These are phyloP conservation scores for Tragelaphus imberbis DNA, from an alignment of 2,113 vertebrate species.

Conservation along the genomic window DNA sequence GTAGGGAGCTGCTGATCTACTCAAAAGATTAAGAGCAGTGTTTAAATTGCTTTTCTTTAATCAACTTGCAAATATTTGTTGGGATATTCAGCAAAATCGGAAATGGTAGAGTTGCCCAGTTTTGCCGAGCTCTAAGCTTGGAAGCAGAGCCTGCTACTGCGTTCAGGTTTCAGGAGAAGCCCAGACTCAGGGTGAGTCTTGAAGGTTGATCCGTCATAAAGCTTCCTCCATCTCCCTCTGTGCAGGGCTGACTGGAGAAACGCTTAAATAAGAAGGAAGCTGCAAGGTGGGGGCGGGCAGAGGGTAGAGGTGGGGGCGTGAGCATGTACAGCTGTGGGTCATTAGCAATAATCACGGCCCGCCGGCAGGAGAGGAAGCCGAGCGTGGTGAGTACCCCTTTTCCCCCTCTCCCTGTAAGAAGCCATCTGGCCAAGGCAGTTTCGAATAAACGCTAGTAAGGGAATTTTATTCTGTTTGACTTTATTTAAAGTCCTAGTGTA, in stretches of 20 bases:
- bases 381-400: background rate
- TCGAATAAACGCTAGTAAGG: background rate
- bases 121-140: background rate
- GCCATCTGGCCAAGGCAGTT: slow-evolving; percentile 52
- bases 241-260: background rate
- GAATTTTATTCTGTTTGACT: slow-evolving; percentile 37
- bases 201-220: background rate
- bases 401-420: background rate
- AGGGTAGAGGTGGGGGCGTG: background rate
- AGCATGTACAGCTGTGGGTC: slow-evolving; percentile 42
- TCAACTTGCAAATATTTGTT: background rate
- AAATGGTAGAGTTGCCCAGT: background rate
- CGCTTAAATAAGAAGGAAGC: background rate
- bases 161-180: background rate
- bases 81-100: background rate
- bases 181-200: background rate
- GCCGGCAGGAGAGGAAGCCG: background rate
- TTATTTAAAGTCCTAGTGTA: slow-evolving; percentile 27
- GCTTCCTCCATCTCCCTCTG: background rate
- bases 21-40: background rate
- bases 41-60: background rate
- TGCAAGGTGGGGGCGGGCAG: background rate
- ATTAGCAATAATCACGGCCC: slow-evolving; percentile 40
- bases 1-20: background rate
- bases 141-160: background rate